phyloP scores from a whole-genome alignment of 2,888 invertebrate species.

The Coelogynopora nodosa region DNA sequence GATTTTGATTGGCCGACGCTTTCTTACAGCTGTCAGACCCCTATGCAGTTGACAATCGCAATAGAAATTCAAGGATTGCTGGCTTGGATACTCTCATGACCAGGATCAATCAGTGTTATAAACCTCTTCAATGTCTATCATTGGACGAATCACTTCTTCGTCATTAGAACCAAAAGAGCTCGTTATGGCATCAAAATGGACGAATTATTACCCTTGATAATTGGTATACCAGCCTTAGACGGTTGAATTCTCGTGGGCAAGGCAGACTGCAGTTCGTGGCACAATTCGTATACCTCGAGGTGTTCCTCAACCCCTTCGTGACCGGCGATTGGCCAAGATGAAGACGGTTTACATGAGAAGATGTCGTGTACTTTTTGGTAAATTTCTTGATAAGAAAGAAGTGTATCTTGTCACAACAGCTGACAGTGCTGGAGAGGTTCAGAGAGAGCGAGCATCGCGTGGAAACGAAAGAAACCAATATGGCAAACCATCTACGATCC shows the following conservation, averaged over 20 bases:
- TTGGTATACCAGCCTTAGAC: slow-evolving; percentile 18
- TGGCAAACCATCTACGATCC: too few relatives aligned
- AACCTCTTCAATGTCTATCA: neutral
- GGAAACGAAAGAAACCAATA: too few relatives aligned
- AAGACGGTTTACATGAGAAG: neutral
- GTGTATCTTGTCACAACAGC: slow-evolving; percentile 5
- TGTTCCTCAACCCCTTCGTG: neutral
- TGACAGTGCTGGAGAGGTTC: neutral
- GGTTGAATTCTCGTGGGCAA: neutral
- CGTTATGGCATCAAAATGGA: slow-evolving; percentile 21
- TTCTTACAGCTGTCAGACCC: too few relatives aligned
- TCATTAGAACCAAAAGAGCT: neutral
- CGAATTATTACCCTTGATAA: neutral
- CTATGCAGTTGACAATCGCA: too few relatives aligned
- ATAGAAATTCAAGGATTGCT: neutral
- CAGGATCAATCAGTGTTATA: neutral
- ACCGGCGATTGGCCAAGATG: neutral
- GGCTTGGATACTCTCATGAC: neutral
- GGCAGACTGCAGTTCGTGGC: neutral
- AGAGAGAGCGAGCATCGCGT: neutral
- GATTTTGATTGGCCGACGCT: too few relatives aligned
- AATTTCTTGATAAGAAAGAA: neutral
- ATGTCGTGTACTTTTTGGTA: neutral
- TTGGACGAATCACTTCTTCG: neutral
- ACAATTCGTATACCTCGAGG: neutral